Evolutionary conservation across 2,113 vertebrate genomes (phyloP).

Genomic region (Scortum barcoo): DNA sequence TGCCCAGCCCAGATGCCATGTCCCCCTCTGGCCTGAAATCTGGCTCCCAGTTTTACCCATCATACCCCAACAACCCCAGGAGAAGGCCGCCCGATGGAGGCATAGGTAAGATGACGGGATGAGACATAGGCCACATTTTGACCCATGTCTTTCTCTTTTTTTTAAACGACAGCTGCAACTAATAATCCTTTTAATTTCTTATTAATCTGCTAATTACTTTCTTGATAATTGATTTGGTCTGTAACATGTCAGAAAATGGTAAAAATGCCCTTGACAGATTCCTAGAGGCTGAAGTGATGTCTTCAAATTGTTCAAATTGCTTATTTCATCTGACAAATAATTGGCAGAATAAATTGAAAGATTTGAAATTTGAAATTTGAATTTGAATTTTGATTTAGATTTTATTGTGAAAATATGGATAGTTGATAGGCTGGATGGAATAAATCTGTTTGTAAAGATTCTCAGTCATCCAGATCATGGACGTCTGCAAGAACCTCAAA

Average conservation of each 20-base stretch:
- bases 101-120: conserved; percentile 86
- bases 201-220: neutral
- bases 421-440: neutral
- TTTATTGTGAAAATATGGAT: neutral
- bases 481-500: too few species aligned
- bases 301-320: neutral
- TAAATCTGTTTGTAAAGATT: too few species aligned
- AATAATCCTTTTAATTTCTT: neutral
- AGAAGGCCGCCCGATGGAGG: conserved; percentile 91
- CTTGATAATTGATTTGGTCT: neutral
- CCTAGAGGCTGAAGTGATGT: neutral
- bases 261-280: neutral
- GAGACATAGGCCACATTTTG: too few species aligned
- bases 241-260: neutral
- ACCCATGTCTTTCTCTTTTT: neutral
- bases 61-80: conserved; percentile 92
- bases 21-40: conserved; percentile 93
- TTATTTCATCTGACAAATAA: neutral
- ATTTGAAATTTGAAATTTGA: too few species aligned
- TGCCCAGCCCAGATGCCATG: conserved; percentile 91
- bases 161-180: neutral
- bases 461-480: too few species aligned
- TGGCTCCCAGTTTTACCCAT: conserved; percentile 91
- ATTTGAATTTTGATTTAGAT: too few species aligned
- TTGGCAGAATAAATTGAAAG: neutral